These are phyloP conservation scores for Papilio dardanus DNA, from an alignment of 1,140 invertebrate genomes.

Conservation along the genomic window DNA sequence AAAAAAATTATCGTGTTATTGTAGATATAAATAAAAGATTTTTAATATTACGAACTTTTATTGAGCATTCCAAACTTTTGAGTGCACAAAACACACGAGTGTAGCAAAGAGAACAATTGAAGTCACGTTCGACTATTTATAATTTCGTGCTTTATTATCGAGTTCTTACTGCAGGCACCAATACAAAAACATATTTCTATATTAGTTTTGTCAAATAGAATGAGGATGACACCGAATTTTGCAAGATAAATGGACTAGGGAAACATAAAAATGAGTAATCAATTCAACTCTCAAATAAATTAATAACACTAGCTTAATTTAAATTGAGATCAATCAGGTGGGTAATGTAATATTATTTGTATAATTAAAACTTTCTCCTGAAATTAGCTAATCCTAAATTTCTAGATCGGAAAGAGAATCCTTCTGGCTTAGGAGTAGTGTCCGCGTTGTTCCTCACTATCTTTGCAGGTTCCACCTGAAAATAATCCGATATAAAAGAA, in stretches of 20 bases:
- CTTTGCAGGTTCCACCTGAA: slow-evolving; percentile 72
- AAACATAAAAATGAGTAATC: too few relatives aligned
- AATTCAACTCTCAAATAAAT: too few relatives aligned
- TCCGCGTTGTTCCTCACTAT: slow-evolving; percentile 54
- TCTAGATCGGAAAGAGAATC: slow-evolving; percentile 60
- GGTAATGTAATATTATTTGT: neutral
- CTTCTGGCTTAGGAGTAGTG: slow-evolving; percentile 48
- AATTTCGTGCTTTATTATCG: neutral
- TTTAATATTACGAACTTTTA: slow-evolving; percentile 36
- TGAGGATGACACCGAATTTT: too few relatives aligned
- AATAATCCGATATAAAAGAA: too few relatives aligned
- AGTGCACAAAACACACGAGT: slow-evolving; percentile 7
- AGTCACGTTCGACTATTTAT: too few relatives aligned
- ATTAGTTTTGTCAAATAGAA: too few relatives aligned
- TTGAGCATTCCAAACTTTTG: neutral
- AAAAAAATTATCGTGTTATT: slow-evolving; percentile 54
- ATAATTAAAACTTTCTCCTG: slow-evolving; percentile 65
- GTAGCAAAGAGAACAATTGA: neutral
- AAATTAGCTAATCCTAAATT: slow-evolving; percentile 63
- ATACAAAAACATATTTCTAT: too few relatives aligned
- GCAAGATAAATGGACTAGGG: too few relatives aligned
- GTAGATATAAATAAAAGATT: slow-evolving; percentile 57
- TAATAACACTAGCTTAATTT: slow-evolving; percentile 8
- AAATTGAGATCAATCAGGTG: slow-evolving; percentile 30
- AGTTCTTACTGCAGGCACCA: too few relatives aligned